These are phyloP conservation scores for Molothrus aeneus DNA, from an alignment of 2,797 vertebrate species.

Conservation along the genomic window DNA sequence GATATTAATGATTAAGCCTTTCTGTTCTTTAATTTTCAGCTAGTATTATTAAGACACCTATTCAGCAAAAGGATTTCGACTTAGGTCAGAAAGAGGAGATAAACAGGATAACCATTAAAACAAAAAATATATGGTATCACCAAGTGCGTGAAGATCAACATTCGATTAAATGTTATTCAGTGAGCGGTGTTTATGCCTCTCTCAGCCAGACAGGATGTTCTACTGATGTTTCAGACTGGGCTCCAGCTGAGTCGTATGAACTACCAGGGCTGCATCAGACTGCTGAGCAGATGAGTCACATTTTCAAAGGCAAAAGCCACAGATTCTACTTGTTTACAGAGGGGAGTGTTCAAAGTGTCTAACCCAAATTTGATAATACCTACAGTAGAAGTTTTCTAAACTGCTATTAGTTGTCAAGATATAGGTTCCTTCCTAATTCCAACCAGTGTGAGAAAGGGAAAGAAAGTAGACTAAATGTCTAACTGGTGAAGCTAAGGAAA, in stretches of 20 bases:
- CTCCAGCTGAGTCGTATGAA: neutral
- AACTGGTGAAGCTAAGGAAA: neutral
- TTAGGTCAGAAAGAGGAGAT: slow-evolving; percentile 39
- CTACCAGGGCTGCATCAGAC: neutral
- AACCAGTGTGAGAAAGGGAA: neutral
- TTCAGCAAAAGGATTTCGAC: slow-evolving; percentile 41
- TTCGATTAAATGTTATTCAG: slow-evolving; percentile 42
- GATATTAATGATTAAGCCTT: neutral
- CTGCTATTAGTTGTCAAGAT: neutral
- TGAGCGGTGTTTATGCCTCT: slow-evolving; percentile 41
- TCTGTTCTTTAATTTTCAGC: slow-evolving; percentile 20
- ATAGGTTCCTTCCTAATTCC: neutral
- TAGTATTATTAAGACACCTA: slow-evolving; percentile 13
- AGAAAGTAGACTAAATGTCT: neutral
- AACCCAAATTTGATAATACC: neutral
- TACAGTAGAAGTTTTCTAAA: neutral
- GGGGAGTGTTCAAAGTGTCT: neutral
- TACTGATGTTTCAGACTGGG: slow-evolving; percentile 34
- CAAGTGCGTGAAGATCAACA: slow-evolving; percentile 10
- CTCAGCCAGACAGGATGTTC: slow-evolving; percentile 59
- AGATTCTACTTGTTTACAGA: neutral
- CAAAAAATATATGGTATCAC: slow-evolving; percentile 1
- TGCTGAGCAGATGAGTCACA: neutral
- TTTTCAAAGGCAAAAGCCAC: neutral
- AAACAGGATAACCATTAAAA: slow-evolving; percentile 63